Base-by-base conservation (phyloP, 2,797 vertebrate genomes). In the Glyptemys insculpta region DNA sequence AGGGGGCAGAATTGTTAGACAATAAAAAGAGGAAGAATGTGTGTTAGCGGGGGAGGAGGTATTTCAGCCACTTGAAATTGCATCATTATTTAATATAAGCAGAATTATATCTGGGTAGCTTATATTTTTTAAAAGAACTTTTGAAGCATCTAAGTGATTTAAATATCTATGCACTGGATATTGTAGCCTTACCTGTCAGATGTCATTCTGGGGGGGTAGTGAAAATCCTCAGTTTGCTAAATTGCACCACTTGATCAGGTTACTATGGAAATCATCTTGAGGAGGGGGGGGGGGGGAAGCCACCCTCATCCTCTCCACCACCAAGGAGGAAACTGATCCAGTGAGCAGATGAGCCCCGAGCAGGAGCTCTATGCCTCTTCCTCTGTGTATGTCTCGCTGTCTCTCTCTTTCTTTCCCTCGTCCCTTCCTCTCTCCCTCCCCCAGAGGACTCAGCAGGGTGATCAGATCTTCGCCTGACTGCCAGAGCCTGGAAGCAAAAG, bases 201-300 rank as follows among this genome's bases (percentile, higher is more conserved):
- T 94, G 97, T 85, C 97, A 86, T 92, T 97, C 97, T 95, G 92
- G 95, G 92, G 86, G 89, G 93, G 85, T 25, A 89, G 81, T 65
- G 79, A 90, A 91, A 96, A 96, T 94, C 97, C 97, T 97, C 97
- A 95, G 97, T 97, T 95, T 91, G 96, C 94, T 79, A 89, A 88
- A 78, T 23, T 52, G 95, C 96, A 95, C 96, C 97, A 57, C 97
- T 97, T 85, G 94, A 84, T 91, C 97, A 79, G 97, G 98, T 97
- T 98, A 97, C 98, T 97, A 98, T 97, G 97, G 98, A 97, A 97
- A 98, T 98, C 94, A 93, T 92, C 94, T 94, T 62, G 72, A 88
- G 94, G 94, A 92, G 81, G 91, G 62, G 68, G 31, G 62, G 68
- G 31, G 56, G 57, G 10, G 83, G 54, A 79, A 83, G 57, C 92